Percentiles rank a stretch among this genome's conserved stretches.
Evolutionary conservation across 2,113 vertebrate species (phyloP).

Genomic region (Corythornis cristatus): DNA sequence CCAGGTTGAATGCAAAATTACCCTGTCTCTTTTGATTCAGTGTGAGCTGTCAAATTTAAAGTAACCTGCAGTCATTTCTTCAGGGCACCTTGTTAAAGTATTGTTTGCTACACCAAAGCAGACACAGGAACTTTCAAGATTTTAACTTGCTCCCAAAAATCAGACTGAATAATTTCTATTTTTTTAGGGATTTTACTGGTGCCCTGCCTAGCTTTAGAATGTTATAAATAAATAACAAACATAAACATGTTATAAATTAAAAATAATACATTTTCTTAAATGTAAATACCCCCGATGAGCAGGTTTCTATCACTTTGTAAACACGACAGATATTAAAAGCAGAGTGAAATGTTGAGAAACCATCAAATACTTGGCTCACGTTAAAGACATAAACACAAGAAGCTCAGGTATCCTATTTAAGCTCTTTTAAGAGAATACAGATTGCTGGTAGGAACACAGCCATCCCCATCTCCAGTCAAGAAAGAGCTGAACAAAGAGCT

Average conservation of each 20-base stretch:
- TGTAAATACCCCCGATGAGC: neutral
- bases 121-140: neutral
- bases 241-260: neutral
- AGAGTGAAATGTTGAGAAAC: neutral
- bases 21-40: conserved; percentile 86
- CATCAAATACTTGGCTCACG: neutral
- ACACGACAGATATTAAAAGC: neutral
- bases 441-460: neutral
- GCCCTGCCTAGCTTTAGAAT: neutral
- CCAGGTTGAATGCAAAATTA: conserved; percentile 85
- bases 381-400: neutral
- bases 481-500: neutral
- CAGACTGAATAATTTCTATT: neutral
- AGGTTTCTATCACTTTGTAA: neutral
- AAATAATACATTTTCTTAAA: neutral
- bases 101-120: neutral
- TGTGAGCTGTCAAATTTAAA: conserved; percentile 85
- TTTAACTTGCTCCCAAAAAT: neutral
- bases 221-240: neutral
- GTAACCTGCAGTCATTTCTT: conserved; percentile 65
- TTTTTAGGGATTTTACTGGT: neutral
- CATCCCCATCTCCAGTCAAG: neutral
- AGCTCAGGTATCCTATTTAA: neutral
- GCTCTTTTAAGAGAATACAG: neutral
- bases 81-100: conserved; percentile 71